Evolutionary conservation across 2,113 vertebrate species (phyloP), one percentile per base, ranked within the genome.

Genomic region (Alligator mississippiensis): DNA sequence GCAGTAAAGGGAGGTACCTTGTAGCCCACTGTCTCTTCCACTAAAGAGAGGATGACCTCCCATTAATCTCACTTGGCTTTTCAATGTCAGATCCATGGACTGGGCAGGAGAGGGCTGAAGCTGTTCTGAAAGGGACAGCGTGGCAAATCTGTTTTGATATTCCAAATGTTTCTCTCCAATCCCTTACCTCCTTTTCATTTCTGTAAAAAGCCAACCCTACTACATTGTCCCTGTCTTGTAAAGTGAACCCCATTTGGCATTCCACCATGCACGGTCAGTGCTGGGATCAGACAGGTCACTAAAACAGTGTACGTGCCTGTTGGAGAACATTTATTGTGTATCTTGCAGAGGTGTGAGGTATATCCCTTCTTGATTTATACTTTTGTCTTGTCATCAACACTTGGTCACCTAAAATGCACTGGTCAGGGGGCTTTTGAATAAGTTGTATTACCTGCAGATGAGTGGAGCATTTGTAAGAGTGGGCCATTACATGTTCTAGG

Each of bases 231-330:
- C 4, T 22, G 54, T 10, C 62, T 59, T 70, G 61, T 30, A n/a
- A 75, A 27, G 15, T 18, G 30, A 57, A 59, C 38, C 28, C 4
- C 0, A 47, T 19, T 0, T 0, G 81, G 21, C 38, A 13, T 85
- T 80, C 60, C 0, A 0, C 78, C 25, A 12, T 12, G 6, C 61
- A 34, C 38, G 24, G 24, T 60, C 77, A 34, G 57, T 24, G 25
- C 78, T 25, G 79, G 30, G 19, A 28, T 70, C 34, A 22, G 13
- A 25, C 11, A 21, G 0, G 11, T 66, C 66, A 58, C 18, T 70
- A 38, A 1, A 62, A 38, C 72, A 84, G 88, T 90, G 62, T 58
- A 74, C 57, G 59, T 54, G 18, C 5, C 1, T 11, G 21, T 24
- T 59, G 76, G 81, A 76, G 5, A 72, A 54, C 47, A 90, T 83